Base-by-base conservation (phyloP, 2,113 vertebrate genomes). In the Theristicus caerulescens region DNA sequence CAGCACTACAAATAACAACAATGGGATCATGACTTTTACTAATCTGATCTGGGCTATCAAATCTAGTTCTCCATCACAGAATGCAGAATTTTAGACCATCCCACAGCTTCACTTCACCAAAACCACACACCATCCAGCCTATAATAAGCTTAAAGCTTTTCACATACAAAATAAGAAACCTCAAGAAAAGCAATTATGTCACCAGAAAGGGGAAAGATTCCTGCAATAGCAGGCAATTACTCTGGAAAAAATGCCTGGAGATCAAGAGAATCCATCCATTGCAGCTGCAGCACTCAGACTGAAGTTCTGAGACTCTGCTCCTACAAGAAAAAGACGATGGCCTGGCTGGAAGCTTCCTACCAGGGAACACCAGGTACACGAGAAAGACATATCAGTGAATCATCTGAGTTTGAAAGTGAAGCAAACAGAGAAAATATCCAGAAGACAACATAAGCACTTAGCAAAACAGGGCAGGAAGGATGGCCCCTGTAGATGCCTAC, bases 1-100 rank as follows among this genome's bases (percentile, higher is more conserved):
- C 61, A 94, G n/a, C 29, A 36, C 34, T 55, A 71, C 55, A 83
- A 94, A 90, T n/a, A 92, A 85, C 24, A 77, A 78, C 82, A 93
- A 81, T 36, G 42, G 86, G 58, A 93, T 83, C 79, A 65, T 73
- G 82, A 83, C 54, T 88, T 26, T 40, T 49, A 16, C 62, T 90
- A 58, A 90, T 65, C 49, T 44, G 9, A 81, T 88, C 58, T 51
- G 27, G 13, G 15, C 19, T 94, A 54, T 81, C 31, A 73, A 70
- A 51, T 58, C 59, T 38, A 74, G 21, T 49, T 82, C 42, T 67
- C 51, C 36, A 77, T 79, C 46, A 94, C 27, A 92, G 31, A 88
- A 69, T 0, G 34, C 31, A 90, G 34, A 86, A 49, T 65, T 92
- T 76, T n/a, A 86, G 44, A 77, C 34, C 36, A 77, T 47, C 15